Evolutionary conservation across 2,888 invertebrate genomes (phyloP).

Genomic region (Dermolepida albohirtum): DNA sequence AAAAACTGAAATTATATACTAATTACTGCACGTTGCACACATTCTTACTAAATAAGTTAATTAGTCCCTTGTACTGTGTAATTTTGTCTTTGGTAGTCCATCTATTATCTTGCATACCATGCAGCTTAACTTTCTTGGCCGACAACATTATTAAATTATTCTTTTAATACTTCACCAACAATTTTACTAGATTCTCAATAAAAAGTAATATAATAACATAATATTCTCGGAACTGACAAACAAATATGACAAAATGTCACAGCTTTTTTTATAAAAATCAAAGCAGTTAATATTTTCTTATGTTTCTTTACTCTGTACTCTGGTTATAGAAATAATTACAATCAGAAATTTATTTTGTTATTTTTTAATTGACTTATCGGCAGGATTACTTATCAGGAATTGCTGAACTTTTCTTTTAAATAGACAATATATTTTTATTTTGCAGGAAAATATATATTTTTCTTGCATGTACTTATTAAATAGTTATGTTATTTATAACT

Average conservation of each 20-base stretch:
- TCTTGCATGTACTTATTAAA: no score
- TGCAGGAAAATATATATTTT: no score
- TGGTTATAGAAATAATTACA: no score
- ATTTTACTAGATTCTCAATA: slow-evolving; percentile 3
- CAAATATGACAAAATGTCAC: slow-evolving; percentile 28
- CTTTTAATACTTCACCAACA: slow-evolving; percentile 21
- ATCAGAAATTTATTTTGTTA: no score
- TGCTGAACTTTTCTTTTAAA: no score
- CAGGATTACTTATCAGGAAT: no score
- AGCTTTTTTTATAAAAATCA: neutral
- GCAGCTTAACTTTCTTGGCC: slow-evolving; percentile 70
- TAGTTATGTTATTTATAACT: no score
- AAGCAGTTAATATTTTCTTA: slow-evolving; percentile 3
- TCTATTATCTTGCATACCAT: slow-evolving; percentile 74
- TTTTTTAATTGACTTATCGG: no score
- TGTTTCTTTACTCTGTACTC: neutral
- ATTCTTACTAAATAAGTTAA: slow-evolving; percentile 72
- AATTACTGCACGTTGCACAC: neutral
- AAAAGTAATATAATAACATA: slow-evolving; percentile 15
- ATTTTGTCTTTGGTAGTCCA: slow-evolving; percentile 77
- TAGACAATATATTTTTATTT: no score
- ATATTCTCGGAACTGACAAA: slow-evolving; percentile 21
- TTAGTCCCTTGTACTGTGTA: slow-evolving; percentile 74
- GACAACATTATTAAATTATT: slow-evolving; percentile 66
- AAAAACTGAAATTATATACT: slow-evolving; percentile 6